Evolutionary conservation across 2,888 invertebrate species (phyloP), one percentile per base, ranked within the genome.

Genomic region (Clanis bilineata): DNA sequence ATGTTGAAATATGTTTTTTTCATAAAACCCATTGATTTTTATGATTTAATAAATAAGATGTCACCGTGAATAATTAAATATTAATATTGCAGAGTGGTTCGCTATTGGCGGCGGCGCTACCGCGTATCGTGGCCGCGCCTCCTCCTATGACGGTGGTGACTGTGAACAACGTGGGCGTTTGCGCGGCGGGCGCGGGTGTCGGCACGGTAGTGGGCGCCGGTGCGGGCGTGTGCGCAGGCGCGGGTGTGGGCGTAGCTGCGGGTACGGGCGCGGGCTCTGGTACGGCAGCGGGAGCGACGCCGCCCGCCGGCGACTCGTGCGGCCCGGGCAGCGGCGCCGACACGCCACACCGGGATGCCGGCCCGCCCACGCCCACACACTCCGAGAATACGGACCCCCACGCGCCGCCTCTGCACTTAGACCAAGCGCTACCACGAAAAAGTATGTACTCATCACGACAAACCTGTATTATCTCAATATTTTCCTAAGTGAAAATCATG

Each of bases 71-170:
- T 12, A 36, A 36, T 1, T 1, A 23, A 12, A n/a, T 22, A 22
- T 7, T 47, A 9, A 60, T 61, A 15, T 66, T 64, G 12, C 71
- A 93, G 86, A 94, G 93, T 67, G 95, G 94, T 22, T 95, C 95
- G 45, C 84, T 95, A 60, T 83, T 95, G 74, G 95, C 95, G 63
- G 94, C 94, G 68, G 95, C 95, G 62, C 82, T 95, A 82, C 95
- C 95, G 41, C 93, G 95, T 60, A 93, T 94, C 71, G 94, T 94
- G 66, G 83, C 81, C 56, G 74, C 79, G 61, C 80, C 84, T 62
- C 82, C 81, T 63, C 82, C 82, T 64, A 82, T 79, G 62, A 80
- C 82, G 72, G 81, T 83, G 67, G 76, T 77, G 62, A 76, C 76
- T 56, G 79, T 76, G 57, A 84, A 83, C 63, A 84, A 83, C 62